Evolutionary conservation across 1,140 invertebrate genomes (phyloP).

Genomic region (Littorina saxatilis): DNA sequence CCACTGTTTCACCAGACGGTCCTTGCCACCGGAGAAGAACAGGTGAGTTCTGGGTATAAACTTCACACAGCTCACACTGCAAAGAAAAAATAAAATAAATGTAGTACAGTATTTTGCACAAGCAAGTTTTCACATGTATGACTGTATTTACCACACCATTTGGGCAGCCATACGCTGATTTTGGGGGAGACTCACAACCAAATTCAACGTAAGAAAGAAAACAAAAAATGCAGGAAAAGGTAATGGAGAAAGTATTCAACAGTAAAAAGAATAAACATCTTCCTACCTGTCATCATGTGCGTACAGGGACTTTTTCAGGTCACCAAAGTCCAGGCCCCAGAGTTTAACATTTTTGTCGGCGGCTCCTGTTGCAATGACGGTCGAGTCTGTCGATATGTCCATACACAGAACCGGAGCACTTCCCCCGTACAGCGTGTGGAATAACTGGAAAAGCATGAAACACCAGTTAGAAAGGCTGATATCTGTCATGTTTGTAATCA

Average conservation of each 20-base stretch:
- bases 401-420: constrained; percentile 95
- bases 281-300: constrained; percentile 90
- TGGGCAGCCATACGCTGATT: too few relatives aligned
- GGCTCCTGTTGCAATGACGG: constrained; percentile 93
- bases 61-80: constrained; percentile 88
- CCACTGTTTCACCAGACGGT: constrained; percentile 97
- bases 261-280: not conserved
- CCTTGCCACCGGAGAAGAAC: constrained; percentile 94
- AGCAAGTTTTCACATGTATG: too few relatives aligned
- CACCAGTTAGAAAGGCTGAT: too few relatives aligned
- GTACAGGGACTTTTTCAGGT: constrained; percentile 85
- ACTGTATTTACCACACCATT: too few relatives aligned
- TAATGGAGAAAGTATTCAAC: not conserved
- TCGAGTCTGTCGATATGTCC: constrained; percentile 95
- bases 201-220: not conserved
- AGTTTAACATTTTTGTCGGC: constrained; percentile 97
- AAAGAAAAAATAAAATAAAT: constrained; percentile 43
- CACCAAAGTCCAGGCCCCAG: constrained; percentile 99
- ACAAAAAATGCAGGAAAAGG: not conserved
- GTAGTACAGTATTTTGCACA: too few relatives aligned
- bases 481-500: too few relatives aligned
- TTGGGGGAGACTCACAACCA: not conserved
- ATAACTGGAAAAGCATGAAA: constrained; percentile 83
- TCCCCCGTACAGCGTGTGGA: constrained; percentile 96
- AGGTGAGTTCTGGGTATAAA: constrained; percentile 95